Evolutionary conservation across 30 jellyfish, hydroid and myxozoan species (phyloP), one percentile per base, ranked within the genome.

Genomic region (Chrysaora quinquecirrha): DNA sequence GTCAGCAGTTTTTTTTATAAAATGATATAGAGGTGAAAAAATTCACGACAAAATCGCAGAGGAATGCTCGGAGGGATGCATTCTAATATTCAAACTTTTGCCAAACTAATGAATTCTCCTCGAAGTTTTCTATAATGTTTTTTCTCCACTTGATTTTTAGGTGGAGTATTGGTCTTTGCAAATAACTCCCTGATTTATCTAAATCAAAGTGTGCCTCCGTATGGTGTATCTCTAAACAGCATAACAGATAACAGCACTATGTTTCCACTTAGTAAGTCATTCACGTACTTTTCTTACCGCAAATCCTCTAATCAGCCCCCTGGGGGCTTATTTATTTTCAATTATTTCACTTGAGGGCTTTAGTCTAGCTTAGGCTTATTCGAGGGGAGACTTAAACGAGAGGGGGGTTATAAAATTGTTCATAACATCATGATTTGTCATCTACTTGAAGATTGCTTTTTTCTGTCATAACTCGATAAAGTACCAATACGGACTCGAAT

Each of bases 161-260:
- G 98, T 63, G 98, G 98, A 3, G 98, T 93, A 20, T 52, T 93
- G 79, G 87, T 93, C 0, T 76, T 93, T 68, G 95, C 96, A 20
- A 87, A 79, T 73, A 93, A 93, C 74, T 86, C 98, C 1, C n/a
- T 93, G 73, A 86, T 93, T 23, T 93, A 93, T 46, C 73, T 93
- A 43, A 93, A 93, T 54, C 98, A 93, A 77, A 93, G 98, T 63
- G 91, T 78, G 43, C 98, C 98, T 23, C 97, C 98, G 0, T 93
- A 85, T 66, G 98, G 98, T 10, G 98, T 93, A 16, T 93, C 98
- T 24, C 72, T 93, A 1, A 93, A 93, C 82, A 93, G 98, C 52
- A 93, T 38, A 14, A 52, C 68, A 4, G 68, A 52, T 19, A 52
- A 52, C 25, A 52, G 68, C 29, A 52, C 68, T 19, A 52, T 52